Percentiles rank a stretch among this genome's conserved stretches.
phyloP scores from a whole-genome alignment of 2,888 invertebrate genomes.

The Hylaea fasciaria region DNA sequence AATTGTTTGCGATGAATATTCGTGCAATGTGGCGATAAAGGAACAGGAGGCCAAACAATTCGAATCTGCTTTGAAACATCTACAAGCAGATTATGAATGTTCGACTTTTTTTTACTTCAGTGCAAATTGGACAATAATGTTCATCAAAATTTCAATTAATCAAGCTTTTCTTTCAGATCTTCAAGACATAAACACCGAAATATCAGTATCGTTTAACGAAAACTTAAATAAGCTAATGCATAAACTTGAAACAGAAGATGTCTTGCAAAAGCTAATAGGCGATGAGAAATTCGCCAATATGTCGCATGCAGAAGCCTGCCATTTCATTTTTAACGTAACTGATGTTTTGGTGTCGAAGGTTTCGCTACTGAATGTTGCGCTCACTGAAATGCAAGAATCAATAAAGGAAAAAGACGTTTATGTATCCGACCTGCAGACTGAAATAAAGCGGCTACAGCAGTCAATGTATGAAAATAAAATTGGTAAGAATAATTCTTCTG shows the following conservation, averaged over 20 bases:
- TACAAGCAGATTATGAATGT: conserved; percentile 54
- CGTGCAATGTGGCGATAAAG: conserved; percentile 38
- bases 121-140: neutral
- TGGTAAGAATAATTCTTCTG: conserved; percentile 46
- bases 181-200: conserved; percentile 41
- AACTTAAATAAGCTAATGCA: conserved; percentile 50
- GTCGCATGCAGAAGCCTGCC: conserved; percentile 44
- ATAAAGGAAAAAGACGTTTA: conserved; percentile 53
- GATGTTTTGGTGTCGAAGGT: conserved; percentile 51
- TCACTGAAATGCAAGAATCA: conserved; percentile 48
- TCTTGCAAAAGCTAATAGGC: conserved; percentile 46
- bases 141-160: neutral
- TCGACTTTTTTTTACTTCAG: conserved; percentile 30
- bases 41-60: conserved; percentile 46
- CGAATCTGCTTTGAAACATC: conserved; percentile 40
- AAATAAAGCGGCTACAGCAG: conserved; percentile 53
- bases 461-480: conserved; percentile 49
- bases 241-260: conserved; percentile 44
- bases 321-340: conserved; percentile 50
- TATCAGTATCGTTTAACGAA: conserved; percentile 43
- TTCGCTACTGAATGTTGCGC: conserved; percentile 41
- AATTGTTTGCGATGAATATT: conserved; percentile 26
- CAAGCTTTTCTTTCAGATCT: conserved; percentile 45
- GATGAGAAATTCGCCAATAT: conserved; percentile 24
- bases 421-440: conserved; percentile 48